Conservation (phyloP, 2,888 invertebrate species). For the Doris montereyensis region DNA sequence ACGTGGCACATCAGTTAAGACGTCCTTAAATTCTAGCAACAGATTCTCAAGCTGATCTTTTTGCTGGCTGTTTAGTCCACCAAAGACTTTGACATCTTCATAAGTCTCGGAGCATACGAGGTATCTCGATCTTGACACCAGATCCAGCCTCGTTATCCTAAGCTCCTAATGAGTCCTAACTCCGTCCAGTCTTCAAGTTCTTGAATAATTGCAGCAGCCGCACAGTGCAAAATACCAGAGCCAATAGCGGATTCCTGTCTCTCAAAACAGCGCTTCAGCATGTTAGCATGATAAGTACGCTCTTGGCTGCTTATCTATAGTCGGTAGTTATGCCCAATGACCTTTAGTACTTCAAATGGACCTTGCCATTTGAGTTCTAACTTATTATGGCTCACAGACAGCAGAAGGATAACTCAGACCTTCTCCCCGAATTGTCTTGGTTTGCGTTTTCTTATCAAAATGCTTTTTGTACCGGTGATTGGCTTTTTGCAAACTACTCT, state of each 20-base stretch:
- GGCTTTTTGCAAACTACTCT: constrained; percentile 30
- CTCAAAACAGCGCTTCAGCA: constrained; percentile 8
- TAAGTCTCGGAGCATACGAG: too few relatives aligned
- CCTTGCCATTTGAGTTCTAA: constrained; percentile 46
- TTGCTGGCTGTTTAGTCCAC: too few relatives aligned
- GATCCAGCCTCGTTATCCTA: too few relatives aligned
- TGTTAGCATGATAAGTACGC: constrained; percentile 18
- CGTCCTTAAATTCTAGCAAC: too few relatives aligned
- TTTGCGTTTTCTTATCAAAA: constrained; percentile 41
- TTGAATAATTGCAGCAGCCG: not conserved
- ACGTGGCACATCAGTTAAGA: too few relatives aligned
- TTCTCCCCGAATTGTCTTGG: constrained; percentile 34
- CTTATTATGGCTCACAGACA: constrained; percentile 44
- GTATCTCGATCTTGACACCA: too few relatives aligned
- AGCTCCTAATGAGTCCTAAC: too few relatives aligned
- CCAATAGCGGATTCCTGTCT: too few relatives aligned
- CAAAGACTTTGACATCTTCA: too few relatives aligned
- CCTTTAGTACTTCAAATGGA: constrained; percentile 26
- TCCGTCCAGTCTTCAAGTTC: not conserved
- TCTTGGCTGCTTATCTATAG: not conserved
- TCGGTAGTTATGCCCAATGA: not conserved
- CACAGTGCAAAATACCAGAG: not conserved
- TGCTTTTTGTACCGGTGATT: constrained; percentile 16
- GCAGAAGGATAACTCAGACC: constrained; percentile 43
- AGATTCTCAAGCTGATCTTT: too few relatives aligned